phyloP scores from a whole-genome alignment of 2,888 invertebrate genomes.

The Metellina segmentata region DNA sequence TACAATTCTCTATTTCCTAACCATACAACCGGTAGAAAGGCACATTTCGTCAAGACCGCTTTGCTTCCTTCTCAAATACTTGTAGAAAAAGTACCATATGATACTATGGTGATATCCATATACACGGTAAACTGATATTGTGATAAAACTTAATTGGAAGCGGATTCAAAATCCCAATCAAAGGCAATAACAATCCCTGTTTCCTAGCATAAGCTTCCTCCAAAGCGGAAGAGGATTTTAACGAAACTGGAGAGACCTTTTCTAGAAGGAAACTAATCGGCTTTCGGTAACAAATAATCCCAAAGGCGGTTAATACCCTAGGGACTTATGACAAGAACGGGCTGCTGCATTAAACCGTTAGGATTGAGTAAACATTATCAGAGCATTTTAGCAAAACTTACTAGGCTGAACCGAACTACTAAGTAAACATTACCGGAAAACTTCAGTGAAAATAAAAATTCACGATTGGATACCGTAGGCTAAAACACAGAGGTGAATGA shows the following conservation, averaged over 20 bases:
- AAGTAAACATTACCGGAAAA: neutral
- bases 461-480: neutral
- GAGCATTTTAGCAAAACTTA: neutral
- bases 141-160: neutral
- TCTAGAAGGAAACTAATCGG: neutral
- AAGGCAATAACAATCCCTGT: neutral
- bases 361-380: neutral
- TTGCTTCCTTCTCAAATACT: too few relatives aligned
- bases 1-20: too few relatives aligned
- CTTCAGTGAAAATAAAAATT: neutral
- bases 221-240: neutral
- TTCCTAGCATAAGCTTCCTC: neutral
- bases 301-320: neutral
- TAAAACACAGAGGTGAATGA: neutral
- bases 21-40: too few relatives aligned
- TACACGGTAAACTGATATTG: neutral
- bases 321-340: neutral
- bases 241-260: neutral
- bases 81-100: too few relatives aligned
- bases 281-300: neutral
- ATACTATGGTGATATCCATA: too few relatives aligned
- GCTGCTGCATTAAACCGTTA: neutral
- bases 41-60: too few relatives aligned
- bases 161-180: neutral
- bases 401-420: neutral